phyloP scores from a whole-genome alignment of 2,888 invertebrate species.

The Drosophila cracens region DNA sequence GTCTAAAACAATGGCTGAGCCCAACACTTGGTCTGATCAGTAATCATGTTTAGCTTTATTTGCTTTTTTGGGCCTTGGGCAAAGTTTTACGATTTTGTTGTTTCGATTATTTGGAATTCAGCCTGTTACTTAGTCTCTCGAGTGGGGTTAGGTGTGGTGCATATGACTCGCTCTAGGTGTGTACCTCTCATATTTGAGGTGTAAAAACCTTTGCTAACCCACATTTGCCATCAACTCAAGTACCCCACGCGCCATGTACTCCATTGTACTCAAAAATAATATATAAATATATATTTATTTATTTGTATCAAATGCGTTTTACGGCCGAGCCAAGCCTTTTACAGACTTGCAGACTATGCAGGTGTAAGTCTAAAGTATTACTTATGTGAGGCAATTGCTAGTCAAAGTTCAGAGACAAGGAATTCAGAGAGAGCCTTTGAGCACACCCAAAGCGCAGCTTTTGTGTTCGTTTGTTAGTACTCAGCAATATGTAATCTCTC shows the following conservation, averaged over 20 bases:
- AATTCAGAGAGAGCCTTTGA: constrained; percentile 14
- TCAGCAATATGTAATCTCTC: constrained; percentile 29
- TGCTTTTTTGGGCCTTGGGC: constrained; percentile 50
- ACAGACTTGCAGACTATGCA: constrained; percentile 27
- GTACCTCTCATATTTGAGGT: constrained; percentile 64
- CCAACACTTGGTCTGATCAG: constrained; percentile 72
- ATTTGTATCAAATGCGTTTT: constrained; percentile 46
- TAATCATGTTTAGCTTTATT: constrained; percentile 63
- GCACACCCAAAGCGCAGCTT: constrained; percentile 5
- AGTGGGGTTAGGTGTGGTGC: constrained; percentile 52
- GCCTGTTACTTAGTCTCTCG: constrained; percentile 22
- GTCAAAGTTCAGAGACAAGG: constrained; percentile 40
- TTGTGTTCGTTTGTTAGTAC: constrained; percentile 2
- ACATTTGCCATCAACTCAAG: constrained; percentile 48
- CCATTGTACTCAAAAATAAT: constrained; percentile 30
- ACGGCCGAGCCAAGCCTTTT: constrained; percentile 41
- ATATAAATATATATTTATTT: too few species aligned
- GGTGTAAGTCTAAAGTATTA: constrained; percentile 38
- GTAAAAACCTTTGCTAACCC: constrained; percentile 75
- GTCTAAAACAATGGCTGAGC: constrained; percentile 44
- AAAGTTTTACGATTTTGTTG: constrained; percentile 40
- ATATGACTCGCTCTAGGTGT: constrained; percentile 58
- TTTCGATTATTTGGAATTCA: constrained; percentile 42
- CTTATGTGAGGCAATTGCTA: constrained; percentile 19
- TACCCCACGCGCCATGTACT: constrained; percentile 1